Evolutionary conservation across 2,113 vertebrate genomes (phyloP).

Genomic region (Loxodonta africana): DNA sequence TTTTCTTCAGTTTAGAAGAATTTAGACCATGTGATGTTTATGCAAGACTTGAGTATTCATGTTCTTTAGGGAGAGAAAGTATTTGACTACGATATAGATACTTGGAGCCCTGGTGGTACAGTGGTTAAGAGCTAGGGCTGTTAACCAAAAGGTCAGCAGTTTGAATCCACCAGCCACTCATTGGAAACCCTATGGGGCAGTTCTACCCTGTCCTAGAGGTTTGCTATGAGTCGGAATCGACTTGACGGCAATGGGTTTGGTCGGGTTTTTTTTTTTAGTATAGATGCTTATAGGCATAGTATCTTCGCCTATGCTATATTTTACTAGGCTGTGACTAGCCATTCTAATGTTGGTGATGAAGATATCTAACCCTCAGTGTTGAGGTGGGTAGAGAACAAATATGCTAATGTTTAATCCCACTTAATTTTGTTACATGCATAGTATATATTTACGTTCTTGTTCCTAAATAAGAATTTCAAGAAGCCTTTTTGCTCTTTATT

Average conservation of each 20-base stretch:
- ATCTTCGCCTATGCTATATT: neutral
- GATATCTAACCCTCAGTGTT: neutral
- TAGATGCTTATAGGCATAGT: neutral
- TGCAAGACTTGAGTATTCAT: constrained; percentile 4
- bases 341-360: neutral
- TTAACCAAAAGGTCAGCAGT: no score
- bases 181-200: no score
- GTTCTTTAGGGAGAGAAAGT: constrained; percentile 49
- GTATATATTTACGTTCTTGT: constrained; percentile 37
- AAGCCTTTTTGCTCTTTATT: constrained; percentile 5
- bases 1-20: constrained; percentile 49
- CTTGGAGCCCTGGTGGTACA: no score
- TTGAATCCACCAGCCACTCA: no score
- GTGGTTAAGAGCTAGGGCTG: no score
- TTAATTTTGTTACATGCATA: constrained; percentile 22
- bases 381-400: neutral
- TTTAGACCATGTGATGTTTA: constrained; percentile 50
- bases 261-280: no score
- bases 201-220: no score
- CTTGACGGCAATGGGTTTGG: no score
- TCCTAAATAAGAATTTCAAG: constrained; percentile 47
- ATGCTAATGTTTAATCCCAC: neutral
- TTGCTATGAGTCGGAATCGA: no score
- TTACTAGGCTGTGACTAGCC: neutral
- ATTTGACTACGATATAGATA: neutral